Conservation (phyloP, 2,113 vertebrate genomes). For the Romanogobio albipinnatus region DNA sequence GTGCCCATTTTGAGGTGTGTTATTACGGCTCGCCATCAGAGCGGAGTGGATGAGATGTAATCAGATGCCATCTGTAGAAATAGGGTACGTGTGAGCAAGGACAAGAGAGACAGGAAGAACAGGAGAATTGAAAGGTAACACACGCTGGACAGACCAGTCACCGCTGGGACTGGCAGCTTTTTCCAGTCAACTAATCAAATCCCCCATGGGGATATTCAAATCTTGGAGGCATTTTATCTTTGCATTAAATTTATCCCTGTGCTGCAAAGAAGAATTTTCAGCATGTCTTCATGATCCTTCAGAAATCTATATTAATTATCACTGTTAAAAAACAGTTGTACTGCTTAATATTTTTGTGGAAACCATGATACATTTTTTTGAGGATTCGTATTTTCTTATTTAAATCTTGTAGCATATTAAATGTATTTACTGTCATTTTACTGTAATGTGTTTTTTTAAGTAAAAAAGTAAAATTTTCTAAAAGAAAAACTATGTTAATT, state of each 20-base stretch:
- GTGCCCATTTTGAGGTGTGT: slow-evolving; percentile 20
- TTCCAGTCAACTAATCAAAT: too few relatives aligned
- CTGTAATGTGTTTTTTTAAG: too few relatives aligned
- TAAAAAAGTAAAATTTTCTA: too few relatives aligned
- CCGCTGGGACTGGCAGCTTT: background rate
- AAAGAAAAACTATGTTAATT: too few relatives aligned
- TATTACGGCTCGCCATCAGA: background rate
- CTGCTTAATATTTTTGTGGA: background rate
- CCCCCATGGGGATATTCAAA: background rate
- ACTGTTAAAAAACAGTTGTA: background rate
- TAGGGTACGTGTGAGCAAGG: background rate
- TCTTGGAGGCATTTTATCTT: background rate
- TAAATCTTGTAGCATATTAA: too few relatives aligned
- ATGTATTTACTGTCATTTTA: too few relatives aligned
- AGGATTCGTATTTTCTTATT: background rate
- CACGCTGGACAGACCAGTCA: background rate
- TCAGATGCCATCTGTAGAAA: slow-evolving; percentile 34
- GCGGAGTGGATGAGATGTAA: slow-evolving; percentile 8
- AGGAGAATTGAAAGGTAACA: background rate
- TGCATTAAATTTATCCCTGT: background rate
- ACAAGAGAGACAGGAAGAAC: background rate
- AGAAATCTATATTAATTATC: background rate
- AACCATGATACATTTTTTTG: background rate
- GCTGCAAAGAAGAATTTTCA: background rate
- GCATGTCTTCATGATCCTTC: background rate